Evolutionary conservation across 2,888 invertebrate species (phyloP).

Genomic region (Bellardia pandia): DNA sequence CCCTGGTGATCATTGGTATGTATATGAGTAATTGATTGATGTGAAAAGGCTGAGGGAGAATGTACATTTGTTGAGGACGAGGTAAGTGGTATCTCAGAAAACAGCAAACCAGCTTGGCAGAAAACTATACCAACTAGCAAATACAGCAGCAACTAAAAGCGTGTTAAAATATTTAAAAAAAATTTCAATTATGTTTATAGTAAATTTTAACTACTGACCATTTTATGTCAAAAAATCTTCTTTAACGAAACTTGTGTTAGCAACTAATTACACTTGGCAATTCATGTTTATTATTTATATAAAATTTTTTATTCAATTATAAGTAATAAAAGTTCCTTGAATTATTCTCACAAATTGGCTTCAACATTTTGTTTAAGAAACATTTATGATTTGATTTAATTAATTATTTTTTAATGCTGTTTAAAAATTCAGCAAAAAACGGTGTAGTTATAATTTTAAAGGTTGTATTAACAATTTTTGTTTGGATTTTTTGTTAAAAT

Average conservation of each 20-base stretch:
- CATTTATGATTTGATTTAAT: conserved; percentile 15
- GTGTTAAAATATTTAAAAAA: neutral
- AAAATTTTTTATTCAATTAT: neutral
- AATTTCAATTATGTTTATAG: conserved; percentile 4
- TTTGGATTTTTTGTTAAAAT: conserved; percentile 12
- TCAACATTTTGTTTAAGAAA: conserved; percentile 15
- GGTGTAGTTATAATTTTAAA: neutral
- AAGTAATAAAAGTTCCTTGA: conserved; percentile 18
- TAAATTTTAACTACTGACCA: conserved; percentile 4
- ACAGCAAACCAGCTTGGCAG: conserved; percentile 16
- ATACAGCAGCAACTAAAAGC: conserved; percentile 17
- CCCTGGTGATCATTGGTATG: neutral
- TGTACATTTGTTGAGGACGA: conserved; percentile 10
- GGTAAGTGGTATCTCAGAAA: neutral
- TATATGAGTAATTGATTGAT: conserved; percentile 42
- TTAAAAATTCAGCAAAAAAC: neutral
- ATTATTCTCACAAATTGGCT: conserved; percentile 17
- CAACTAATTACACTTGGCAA: conserved; percentile 3
- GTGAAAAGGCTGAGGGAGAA: conserved; percentile 34
- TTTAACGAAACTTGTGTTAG: neutral
- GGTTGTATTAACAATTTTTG: conserved; percentile 21
- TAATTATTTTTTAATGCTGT: conserved; percentile 10
- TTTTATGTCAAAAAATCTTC: conserved; percentile 18
- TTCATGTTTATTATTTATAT: conserved; percentile 16
- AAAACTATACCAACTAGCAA: neutral